These are phyloP conservation scores for Himalopsyche anomala DNA, from an alignment of 2,888 invertebrate species.

Conservation along the genomic window DNA sequence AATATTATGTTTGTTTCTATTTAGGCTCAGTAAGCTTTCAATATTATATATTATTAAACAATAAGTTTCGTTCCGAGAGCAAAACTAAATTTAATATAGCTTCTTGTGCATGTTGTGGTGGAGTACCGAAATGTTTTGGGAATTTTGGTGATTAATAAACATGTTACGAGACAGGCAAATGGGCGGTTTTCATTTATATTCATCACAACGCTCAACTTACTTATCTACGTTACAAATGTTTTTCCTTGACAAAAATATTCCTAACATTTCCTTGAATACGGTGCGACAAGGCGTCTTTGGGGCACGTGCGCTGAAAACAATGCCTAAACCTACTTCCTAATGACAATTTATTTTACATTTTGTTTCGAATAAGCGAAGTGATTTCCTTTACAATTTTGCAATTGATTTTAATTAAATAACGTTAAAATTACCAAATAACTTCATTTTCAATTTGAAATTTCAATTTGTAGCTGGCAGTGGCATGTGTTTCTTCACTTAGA, in stretches of 20 bases:
- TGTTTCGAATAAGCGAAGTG: no score
- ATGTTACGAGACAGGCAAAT: slow-evolving; percentile 49
- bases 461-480: no score
- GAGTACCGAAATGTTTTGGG: slow-evolving; percentile 19
- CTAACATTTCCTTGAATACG: slow-evolving; percentile 50
- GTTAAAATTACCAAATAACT: no score
- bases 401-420: no score
- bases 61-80: neutral
- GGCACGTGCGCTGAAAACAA: slow-evolving; percentile 44
- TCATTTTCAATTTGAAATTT: no score
- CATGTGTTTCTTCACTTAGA: no score
- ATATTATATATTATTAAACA: neutral
- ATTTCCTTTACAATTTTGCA: no score
- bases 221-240: slow-evolving; percentile 58
- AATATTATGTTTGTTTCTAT: no score
- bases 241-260: slow-evolving; percentile 54
- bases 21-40: neutral
- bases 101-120: slow-evolving; percentile 26
- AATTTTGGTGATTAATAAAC: slow-evolving; percentile 53
- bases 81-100: neutral
- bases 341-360: no score
- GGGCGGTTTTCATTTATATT: slow-evolving; percentile 58
- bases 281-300: slow-evolving; percentile 28
- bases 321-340: no score
- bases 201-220: slow-evolving; percentile 51